phyloP scores from a whole-genome alignment of 2,797 vertebrate species.

The Coreius guichenoti region DNA sequence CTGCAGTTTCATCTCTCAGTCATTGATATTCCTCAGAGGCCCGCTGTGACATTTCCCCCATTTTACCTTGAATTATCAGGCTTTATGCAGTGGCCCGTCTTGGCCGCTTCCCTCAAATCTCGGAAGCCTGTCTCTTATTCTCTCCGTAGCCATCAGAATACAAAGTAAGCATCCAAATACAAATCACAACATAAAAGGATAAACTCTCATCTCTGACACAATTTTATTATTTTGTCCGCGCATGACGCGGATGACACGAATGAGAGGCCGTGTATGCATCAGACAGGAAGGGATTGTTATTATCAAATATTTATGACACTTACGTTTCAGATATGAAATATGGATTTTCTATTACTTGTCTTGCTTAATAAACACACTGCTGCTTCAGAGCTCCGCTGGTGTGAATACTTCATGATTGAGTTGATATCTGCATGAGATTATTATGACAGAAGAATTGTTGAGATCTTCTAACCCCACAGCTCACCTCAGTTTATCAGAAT shows the following conservation, averaged over 20 bases:
- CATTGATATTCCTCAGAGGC: constrained; percentile 64
- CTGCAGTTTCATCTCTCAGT: constrained; percentile 49
- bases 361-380: constrained; percentile 42
- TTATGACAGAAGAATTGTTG: not conserved
- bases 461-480: not conserved
- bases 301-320: constrained; percentile 57
- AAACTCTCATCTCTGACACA: constrained; percentile 48
- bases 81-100: constrained; percentile 57
- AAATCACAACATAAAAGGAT: constrained; percentile 63
- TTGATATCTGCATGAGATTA: constrained; percentile 26
- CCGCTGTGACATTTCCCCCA: constrained; percentile 67
- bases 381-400: constrained; percentile 2
- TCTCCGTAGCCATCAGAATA: constrained; percentile 60
- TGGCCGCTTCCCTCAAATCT: constrained; percentile 54
- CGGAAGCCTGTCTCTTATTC: constrained; percentile 65
- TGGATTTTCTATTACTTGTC: constrained; percentile 49
- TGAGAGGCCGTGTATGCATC: constrained; percentile 10
- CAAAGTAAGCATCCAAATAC: constrained; percentile 57
- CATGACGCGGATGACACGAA: constrained; percentile 28
- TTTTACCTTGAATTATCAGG: constrained; percentile 69
- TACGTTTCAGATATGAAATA: constrained; percentile 54
- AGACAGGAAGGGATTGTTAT: constrained; percentile 29
- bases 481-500: constrained; percentile 40
- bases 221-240: constrained; percentile 35
- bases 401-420: constrained; percentile 25